Evolutionary conservation across 1,140 invertebrate species (phyloP).

Genomic region (Nymphalis io): DNA sequence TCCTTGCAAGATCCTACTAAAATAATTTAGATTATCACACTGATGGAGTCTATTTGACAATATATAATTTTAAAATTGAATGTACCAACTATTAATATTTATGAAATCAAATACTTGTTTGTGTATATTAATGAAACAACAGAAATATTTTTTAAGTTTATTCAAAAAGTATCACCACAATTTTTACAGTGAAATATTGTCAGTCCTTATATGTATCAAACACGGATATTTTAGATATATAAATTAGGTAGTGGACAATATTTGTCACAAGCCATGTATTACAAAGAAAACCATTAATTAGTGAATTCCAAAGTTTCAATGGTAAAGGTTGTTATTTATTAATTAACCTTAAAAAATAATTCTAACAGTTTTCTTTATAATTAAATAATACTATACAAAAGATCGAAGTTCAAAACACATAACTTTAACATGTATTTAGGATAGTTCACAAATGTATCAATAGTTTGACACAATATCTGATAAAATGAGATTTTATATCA

Average conservation of each 20-base stretch:
- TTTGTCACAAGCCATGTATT: constrained; percentile 7
- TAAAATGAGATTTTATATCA: constrained; percentile 16
- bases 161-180: constrained; percentile 73
- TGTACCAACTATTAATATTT: too few relatives aligned
- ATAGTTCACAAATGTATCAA: neutral
- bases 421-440: constrained; percentile 2
- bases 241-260: constrained; percentile 32
- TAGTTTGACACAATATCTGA: constrained; percentile 5
- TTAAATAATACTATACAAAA: constrained; percentile 25
- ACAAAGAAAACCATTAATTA: constrained; percentile 18
- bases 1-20: too few relatives aligned
- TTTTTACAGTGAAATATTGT: constrained; percentile 70
- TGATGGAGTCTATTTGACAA: too few relatives aligned
- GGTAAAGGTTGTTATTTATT: neutral
- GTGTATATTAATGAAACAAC: constrained; percentile 34
- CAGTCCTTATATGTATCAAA: constrained; percentile 55
- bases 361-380: constrained; percentile 22
- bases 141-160: constrained; percentile 58
- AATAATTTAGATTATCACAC: too few relatives aligned
- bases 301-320: neutral
- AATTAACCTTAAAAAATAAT: neutral
- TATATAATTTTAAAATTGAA: too few relatives aligned
- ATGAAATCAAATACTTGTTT: too few relatives aligned
- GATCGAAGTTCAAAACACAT: constrained; percentile 21
- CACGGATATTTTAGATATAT: constrained; percentile 39